Evolutionary conservation across 2,113 vertebrate species (phyloP).

Genomic region (Istiophorus platypterus): DNA sequence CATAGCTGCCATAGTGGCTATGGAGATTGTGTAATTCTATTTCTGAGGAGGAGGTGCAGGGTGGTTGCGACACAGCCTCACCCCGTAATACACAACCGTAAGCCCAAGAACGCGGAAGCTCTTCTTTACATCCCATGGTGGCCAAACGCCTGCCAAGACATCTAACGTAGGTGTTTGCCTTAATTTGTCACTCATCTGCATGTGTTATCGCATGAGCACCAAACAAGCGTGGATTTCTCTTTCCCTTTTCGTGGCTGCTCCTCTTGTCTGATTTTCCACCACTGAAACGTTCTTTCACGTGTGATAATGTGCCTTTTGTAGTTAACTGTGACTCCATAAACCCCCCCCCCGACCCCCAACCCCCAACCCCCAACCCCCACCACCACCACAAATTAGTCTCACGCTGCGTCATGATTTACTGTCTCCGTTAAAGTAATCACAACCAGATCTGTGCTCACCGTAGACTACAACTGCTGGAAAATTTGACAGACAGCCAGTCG

Average conservation of each 20-base stretch:
- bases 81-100: background rate
- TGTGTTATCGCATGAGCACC: slow-evolving; percentile 2
- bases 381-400: slow-evolving; percentile 86
- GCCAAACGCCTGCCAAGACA: background rate
- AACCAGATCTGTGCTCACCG: slow-evolving; percentile 78
- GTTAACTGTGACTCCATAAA: slow-evolving; percentile 81
- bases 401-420: slow-evolving; percentile 84
- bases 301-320: slow-evolving; percentile 79
- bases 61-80: background rate
- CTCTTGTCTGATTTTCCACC: slow-evolving; percentile 32
- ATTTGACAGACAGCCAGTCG: slow-evolving; percentile 73
- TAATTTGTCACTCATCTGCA: slow-evolving; percentile 33
- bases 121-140: slow-evolving; percentile 7
- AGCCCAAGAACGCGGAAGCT: background rate
- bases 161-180: background rate
- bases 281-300: slow-evolving; percentile 41
- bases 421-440: slow-evolving; percentile 86
- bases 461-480: slow-evolving; percentile 73
- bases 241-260: slow-evolving; percentile 18
- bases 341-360: no score
- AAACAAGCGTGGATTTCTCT: slow-evolving; percentile 20
- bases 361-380: no score
- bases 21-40: background rate
- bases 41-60: background rate
- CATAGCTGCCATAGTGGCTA: background rate